Base-by-base conservation (phyloP, 2,113 vertebrate genomes). In the Scartelaos histophorus region DNA sequence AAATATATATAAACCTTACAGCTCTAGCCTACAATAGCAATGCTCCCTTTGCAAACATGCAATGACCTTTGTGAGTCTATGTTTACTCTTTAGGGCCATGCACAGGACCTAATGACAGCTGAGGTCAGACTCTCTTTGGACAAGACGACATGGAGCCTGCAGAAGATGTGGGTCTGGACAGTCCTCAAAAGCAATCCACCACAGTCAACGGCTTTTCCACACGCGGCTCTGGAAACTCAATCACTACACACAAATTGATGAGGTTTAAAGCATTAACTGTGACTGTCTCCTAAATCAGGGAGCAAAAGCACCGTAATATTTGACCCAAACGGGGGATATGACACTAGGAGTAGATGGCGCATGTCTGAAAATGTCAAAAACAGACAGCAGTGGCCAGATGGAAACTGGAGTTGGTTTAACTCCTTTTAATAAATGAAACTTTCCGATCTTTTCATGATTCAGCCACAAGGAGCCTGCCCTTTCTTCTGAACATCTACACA, bases 201-300 rank as follows among this genome's bases (percentile, higher is more conserved):
- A 82, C 83, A 72, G 75, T 86, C 81, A 78, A 87, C 80, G 84
- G 78, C 65, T 87, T 76, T 53, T 87, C 79, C 86, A 82, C 86
- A 85, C 49, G 17, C 75, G 69, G 76, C 79, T 85, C 82, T 88
- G 88, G 86, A 88, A 87, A 92, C 65, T 85, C 80, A 57, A 77
- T 91, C 83, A 74, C 7, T 0, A 46, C 78, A 78, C 79, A 83
- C 69, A 88, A 86, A 86, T 79, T 74, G 70, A 87, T 71, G 79
- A 72, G 79, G 76, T 85, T 76, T 71, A 58, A 74, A 72, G 74
- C 69, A 70, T 87, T 81, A 81, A 80, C 75, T 76, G 78, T 51
- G 83, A 79, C 81, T 1, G 76, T 75, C 79, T 85, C 67, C 15
- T 1, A 73, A 76, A 80, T 68, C 71, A 61, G 51, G 24, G 53